Evolutionary conservation across 2,797 vertebrate species (phyloP), one percentile per base, ranked within the genome.

Genomic region (Gymnodraco acuticeps): DNA sequence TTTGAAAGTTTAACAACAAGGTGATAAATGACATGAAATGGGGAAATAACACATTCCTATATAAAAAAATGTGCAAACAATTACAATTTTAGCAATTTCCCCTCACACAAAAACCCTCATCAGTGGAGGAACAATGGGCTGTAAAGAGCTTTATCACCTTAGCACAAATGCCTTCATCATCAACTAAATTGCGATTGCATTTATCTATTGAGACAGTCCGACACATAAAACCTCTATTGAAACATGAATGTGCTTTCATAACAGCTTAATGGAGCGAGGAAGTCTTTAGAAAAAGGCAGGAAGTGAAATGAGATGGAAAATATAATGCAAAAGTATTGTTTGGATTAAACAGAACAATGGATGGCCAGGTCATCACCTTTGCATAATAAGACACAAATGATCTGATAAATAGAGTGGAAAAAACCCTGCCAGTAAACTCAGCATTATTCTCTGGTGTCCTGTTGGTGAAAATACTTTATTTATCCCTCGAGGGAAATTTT

Each of bases 211-310:
- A 82, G 70, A 81, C 82, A 79, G 73, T 20, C 72, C 47, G 64
- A 38, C 38, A 64, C 70, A 73, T 87, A 72, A 87, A 85, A 80
- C 48, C 50, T 78, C 74, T 38, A 79, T 72, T 77, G 64, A 87
- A 83, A 74, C 74, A 81, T 61, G 19, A 75, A 70, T 82, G 70
- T 58, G 71, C 82, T 85, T 84, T 88, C 73, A 74, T 73, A 83
- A 43, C 47, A 69, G 65, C 31, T 63, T 77, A 89, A 84, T 88
- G 83, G 79, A 77, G 70, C 56, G 61, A 83, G 77, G 58, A 81
- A 78, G 81, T 82, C 75, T 77, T 72, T 81, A 63, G 66, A 70
- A 69, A 74, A 62, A 65, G 58, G 52, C 53, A 77, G 64, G 54
- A 56, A 76, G 75, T 56, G 42, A 73, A 81, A 86, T 84, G 77